phyloP scores from a whole-genome alignment of 2,113 vertebrate genomes.

The Bolborhynchus lineola region DNA sequence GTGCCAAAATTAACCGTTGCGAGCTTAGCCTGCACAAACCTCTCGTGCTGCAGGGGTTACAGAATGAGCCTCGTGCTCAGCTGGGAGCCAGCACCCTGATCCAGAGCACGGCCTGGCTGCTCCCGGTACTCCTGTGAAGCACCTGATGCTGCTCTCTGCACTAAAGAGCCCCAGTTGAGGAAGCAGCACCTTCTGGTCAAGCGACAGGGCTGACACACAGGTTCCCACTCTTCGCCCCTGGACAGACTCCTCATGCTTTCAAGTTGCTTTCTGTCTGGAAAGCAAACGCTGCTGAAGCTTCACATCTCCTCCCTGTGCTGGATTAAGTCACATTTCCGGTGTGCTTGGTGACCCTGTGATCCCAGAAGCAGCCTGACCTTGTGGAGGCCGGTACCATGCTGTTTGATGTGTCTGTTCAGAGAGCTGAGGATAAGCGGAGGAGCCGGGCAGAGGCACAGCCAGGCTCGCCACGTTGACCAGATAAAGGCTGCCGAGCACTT shows the following conservation, averaged over 20 bases:
- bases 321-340: neutral
- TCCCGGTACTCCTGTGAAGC: rapidly evolving
- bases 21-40: neutral
- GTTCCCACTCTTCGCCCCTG: neutral
- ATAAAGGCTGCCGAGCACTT: neutral
- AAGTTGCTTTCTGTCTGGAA: neutral
- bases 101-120: neutral
- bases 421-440: neutral
- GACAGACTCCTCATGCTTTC: neutral
- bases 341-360: neutral
- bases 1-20: slow-evolving; percentile 52
- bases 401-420: neutral
- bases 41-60: neutral
- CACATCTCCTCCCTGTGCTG: neutral
- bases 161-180: neutral
- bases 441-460: neutral
- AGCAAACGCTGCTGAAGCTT: neutral
- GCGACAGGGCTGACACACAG: neutral
- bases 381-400: rapidly evolving
- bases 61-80: neutral
- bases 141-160: neutral
- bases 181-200: neutral
- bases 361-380: neutral
- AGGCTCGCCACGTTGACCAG: neutral
- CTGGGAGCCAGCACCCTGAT: neutral